These are phyloP conservation scores for Ladona fulva DNA, from an alignment of 1,140 invertebrate species.

Conservation along the genomic window DNA sequence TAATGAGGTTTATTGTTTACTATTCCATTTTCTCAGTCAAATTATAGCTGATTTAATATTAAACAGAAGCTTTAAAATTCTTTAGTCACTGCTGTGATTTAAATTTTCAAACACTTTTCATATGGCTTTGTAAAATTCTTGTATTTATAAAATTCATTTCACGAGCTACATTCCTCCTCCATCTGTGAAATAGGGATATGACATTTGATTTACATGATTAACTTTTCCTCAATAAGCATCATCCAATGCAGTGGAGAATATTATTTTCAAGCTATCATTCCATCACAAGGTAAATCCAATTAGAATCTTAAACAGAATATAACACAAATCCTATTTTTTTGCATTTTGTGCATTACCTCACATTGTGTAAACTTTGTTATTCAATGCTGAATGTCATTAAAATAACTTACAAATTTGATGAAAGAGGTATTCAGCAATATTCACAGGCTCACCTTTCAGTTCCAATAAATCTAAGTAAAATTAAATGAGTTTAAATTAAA, in stretches of 20 bases:
- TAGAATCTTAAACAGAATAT: neutral
- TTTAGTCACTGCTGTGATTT: too few species aligned
- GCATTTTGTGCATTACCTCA: neutral
- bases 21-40: too few species aligned
- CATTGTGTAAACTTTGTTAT: neutral
- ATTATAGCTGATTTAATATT: too few species aligned
- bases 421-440: neutral
- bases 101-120: neutral
- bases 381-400: neutral
- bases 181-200: neutral
- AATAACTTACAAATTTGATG: neutral
- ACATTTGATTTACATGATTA: neutral
- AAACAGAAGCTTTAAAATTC: too few species aligned
- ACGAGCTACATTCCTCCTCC: neutral
- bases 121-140: neutral
- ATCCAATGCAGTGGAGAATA: neutral
- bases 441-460: neutral
- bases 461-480: neutral
- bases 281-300: neutral
- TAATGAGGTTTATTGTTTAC: too few species aligned
- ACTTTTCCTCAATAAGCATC: neutral
- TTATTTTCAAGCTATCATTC: neutral
- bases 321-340: neutral
- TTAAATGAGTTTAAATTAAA: neutral
- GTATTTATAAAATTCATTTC: constrained; percentile 2